Evolutionary conservation across 2,113 vertebrate species (phyloP), one percentile per base, ranked within the genome.

Genomic region (Cyanocitta stelleri): DNA sequence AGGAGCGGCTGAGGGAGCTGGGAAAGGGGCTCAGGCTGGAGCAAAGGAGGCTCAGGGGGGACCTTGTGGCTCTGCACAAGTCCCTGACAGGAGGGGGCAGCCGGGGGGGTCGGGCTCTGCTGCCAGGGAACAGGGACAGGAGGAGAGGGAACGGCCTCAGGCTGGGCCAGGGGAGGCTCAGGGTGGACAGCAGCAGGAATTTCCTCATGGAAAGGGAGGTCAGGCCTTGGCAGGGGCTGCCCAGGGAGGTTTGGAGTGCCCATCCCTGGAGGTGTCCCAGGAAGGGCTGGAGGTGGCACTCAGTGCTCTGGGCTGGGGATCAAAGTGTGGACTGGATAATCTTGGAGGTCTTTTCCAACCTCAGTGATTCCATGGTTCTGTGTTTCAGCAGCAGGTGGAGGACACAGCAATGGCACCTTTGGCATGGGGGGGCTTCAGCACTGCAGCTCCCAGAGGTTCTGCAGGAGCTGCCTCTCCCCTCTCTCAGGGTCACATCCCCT

Each of bases 361-460:
- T n/a, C 20, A 22, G 9, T 0, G 16, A 8, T 63, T 35, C 35
- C 26, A 1, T 6, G n/a, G 35, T 2, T 79, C 49, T 79, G 26
- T 6, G 26, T 21, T 80, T 62, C 2, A 44, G 32, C 9, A 6
- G 56, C 37, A 24, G 43, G 11, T 26, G 37, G 44, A 26, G 69
- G 30, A 74, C 41, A 18, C 80, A 62, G 13, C 3, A 5, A 3
- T 14, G 59, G 39, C n/a, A 35, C 37, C 35, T 0, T 15, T 66
- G 56, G 32, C 35, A 11, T 0, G 2, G 21, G 26, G 12, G 54
- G 16, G 20, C 2, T 32, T 27, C 66, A 56, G 44, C 6, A 1
- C 35, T 37, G 79, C 49, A 59, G 76, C n/a, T 29, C 33, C 56
- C 3, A 0, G 59, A 1, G 1, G 27, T 23, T 9, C 72, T 3